phyloP scores from a whole-genome alignment of 2,797 vertebrate species.

The Triplophysa yarkandensis region DNA sequence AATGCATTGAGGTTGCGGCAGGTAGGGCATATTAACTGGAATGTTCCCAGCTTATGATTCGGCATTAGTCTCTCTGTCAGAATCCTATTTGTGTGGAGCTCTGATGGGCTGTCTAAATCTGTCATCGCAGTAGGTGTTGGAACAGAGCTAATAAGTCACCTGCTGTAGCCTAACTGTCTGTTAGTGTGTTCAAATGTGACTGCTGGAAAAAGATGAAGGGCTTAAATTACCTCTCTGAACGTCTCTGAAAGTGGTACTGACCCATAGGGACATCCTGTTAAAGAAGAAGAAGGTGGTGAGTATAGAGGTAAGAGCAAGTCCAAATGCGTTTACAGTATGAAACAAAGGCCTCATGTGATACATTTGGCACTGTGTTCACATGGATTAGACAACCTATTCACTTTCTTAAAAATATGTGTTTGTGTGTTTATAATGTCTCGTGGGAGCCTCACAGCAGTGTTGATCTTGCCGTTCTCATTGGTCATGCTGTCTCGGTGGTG shows the following conservation, averaged over 20 bases:
- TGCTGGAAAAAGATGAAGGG: background rate
- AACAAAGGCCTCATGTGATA: background rate
- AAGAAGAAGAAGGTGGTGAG: constrained; percentile 38
- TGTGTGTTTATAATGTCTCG: background rate
- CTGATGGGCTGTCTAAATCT: too few species aligned
- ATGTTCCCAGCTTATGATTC: too few species aligned
- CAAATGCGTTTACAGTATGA: background rate
- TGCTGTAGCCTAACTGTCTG: background rate
- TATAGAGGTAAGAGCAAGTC: constrained; percentile 1
- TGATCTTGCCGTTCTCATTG: constrained; percentile 94
- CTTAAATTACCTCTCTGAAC: constrained; percentile 74
- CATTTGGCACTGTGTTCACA: background rate
- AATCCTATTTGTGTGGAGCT: too few species aligned
- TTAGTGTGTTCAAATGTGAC: background rate
- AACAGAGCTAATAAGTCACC: background rate
- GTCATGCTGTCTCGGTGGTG: constrained; percentile 97
- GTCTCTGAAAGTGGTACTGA: constrained; percentile 91
- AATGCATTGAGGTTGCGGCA: too few species aligned
- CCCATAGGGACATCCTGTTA: constrained; percentile 93
- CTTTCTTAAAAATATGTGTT: background rate
- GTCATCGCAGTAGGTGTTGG: background rate
- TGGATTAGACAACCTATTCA: too few species aligned
- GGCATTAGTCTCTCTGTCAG: too few species aligned
- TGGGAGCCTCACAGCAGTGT: constrained; percentile 82
- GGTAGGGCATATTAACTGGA: too few species aligned